Evolutionary conservation across 2,113 vertebrate species (phyloP).

Genomic region (Labrus mixtus): DNA sequence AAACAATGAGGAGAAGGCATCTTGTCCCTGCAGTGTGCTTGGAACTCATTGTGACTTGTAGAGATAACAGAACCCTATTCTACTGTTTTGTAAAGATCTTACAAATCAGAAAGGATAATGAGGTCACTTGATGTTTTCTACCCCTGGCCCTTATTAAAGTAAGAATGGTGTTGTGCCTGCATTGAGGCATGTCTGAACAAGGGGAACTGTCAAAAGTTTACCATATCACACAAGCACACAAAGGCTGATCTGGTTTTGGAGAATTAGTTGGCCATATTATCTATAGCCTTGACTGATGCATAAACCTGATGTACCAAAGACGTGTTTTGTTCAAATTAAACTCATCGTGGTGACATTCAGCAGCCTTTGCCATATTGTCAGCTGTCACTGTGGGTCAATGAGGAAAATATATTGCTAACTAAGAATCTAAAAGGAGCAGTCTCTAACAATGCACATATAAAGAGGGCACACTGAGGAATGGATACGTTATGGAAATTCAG

Average conservation of each 20-base stretch:
- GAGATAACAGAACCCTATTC: slow-evolving; percentile 37
- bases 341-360: slow-evolving; percentile 6
- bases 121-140: slow-evolving; percentile 22
- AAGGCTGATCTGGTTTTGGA: slow-evolving; percentile 6
- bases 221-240: slow-evolving; percentile 17
- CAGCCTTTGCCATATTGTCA: background rate
- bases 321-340: slow-evolving; percentile 33
- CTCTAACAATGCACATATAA: slow-evolving; percentile 48
- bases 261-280: slow-evolving; percentile 17
- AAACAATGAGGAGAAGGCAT: slow-evolving; percentile 28
- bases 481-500: slow-evolving; percentile 70
- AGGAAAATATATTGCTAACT: background rate
- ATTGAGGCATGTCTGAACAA: slow-evolving; percentile 11
- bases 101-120: slow-evolving; percentile 36
- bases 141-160: slow-evolving; percentile 30
- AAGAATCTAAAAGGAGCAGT: slow-evolving; percentile 4
- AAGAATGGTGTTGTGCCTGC: slow-evolving; percentile 20
- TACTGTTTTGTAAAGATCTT: slow-evolving; percentile 32
- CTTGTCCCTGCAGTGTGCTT: background rate
- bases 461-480: slow-evolving; percentile 50
- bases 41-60: slow-evolving; percentile 24
- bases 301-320: slow-evolving; percentile 1
- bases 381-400: slow-evolving; percentile 6
- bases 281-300: background rate
- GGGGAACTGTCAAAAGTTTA: slow-evolving; percentile 11